A percentile compares a stretch with the other conserved stretches of the same genome.
Evolutionary conservation across 2,888 invertebrate species (phyloP).

Genomic region (Blastobasis lacticolella): DNA sequence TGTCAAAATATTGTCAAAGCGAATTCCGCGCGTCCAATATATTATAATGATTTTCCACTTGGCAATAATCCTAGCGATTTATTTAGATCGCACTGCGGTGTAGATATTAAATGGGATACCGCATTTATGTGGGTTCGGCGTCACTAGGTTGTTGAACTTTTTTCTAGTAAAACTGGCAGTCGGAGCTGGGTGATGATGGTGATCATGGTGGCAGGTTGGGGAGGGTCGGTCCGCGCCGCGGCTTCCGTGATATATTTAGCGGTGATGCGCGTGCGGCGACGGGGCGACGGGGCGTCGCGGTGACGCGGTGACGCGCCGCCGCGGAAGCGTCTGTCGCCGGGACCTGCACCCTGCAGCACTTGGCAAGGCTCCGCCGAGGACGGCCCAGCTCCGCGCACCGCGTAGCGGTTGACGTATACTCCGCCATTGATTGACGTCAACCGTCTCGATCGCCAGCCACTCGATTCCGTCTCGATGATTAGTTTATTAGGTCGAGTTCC

Average conservation of each 20-base stretch:
- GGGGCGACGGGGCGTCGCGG: too few species aligned
- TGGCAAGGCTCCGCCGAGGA: constrained; percentile 30
- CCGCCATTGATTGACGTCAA: constrained; percentile 22
- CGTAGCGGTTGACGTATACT: constrained; percentile 25
- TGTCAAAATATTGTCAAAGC: constrained; percentile 74
- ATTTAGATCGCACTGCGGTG: constrained; percentile 53
- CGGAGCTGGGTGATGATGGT: constrained; percentile 19
- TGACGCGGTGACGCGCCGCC: constrained; percentile 4
- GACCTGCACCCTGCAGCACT: constrained; percentile 23
- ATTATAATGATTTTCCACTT: constrained; percentile 70
- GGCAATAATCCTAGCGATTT: constrained; percentile 73
- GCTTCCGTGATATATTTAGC: constrained; percentile 7
- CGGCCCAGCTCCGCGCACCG: constrained; percentile 11
- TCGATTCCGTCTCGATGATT: too few species aligned
- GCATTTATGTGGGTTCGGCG: constrained; percentile 63
- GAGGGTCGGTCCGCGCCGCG: neutral
- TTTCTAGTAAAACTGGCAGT: constrained; percentile 43
- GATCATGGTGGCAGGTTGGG: constrained; percentile 24
- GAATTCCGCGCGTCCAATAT: constrained; percentile 71
- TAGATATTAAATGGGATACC: constrained; percentile 68
- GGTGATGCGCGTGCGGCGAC: constrained; percentile 9
- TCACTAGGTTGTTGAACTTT: constrained; percentile 65
- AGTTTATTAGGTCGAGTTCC: too few species aligned
- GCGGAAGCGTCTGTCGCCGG: constrained; percentile 55
- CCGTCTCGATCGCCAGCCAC: constrained; percentile 8